Base-by-base conservation (phyloP, 2,113 vertebrate genomes). In the Platichthys stellatus region DNA sequence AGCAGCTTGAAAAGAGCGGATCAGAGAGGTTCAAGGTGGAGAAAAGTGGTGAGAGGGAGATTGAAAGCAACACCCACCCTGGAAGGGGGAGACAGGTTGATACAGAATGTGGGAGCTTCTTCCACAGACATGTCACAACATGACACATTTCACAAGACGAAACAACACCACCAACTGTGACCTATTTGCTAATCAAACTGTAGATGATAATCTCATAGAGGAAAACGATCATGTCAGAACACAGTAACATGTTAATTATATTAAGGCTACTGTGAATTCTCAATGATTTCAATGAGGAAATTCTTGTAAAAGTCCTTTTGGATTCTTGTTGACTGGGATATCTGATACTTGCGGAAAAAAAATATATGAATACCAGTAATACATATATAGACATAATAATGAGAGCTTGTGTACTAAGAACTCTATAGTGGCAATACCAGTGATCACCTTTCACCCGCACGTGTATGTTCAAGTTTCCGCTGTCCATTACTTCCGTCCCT, bases 81-180 rank as follows among this genome's bases (percentile, higher is more conserved):
- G 2, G 9, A n/a, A n/a, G 20, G 10, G 53, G 21, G 21, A 49
- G 45, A 49, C 15, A 49, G 45, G 45, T 49, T 18, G 45, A 49
- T 49, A 31, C 31, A 31, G 6, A 0, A 4, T 5, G 53, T 18
- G 43, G 20, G 49, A 74, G 40, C 40, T 43, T 43, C 40, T 43
- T 13, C 3, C 59, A 74, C 49, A 70, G 76, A 79, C 66, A 71
- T 74, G 67, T 73, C 63, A 59, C 57, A 76, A 31, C 68, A 60
- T 45, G 65, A 78, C 54, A 70, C 60, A 60, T 69, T 79, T 47
- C 23, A 63, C 23, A 63, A 51, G 60, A 57, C 24, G n/a, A 81
- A 26, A 11, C 51, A 31, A 31, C 6, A 71, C 56, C 17, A 10
- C 35, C 4, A 67, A 70, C 43, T 24, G 11, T 51, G 54, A 67